Evolutionary conservation across 2,888 invertebrate species (phyloP), one percentile per base, ranked within the genome.

Genomic region (Isotomurus palustris): DNA sequence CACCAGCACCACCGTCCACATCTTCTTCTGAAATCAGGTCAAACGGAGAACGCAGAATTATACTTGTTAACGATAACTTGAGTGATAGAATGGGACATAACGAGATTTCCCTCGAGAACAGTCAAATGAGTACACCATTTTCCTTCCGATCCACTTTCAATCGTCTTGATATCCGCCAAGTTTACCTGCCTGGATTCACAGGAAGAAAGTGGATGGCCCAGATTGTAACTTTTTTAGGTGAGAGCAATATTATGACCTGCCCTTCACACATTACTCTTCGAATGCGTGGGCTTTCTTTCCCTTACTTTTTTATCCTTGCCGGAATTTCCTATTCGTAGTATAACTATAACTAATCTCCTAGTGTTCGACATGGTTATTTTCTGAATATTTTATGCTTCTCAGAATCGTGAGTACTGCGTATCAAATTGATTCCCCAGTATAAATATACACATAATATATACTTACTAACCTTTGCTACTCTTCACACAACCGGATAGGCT

Each of bases 101-200:
- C 19, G 36, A 22, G 29, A 32, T 32, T 32, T 22, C 22, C 21
- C 21, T 22, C 24, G 43, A 22, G 21, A 40, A 40, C 38, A 40
- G 22, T 36, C 36, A 50, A 40, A 24, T 38, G 47, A 51, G 40
- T 19, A 44, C 61, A 3, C 59, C 57, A 19, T 56, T 66, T 56
- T 56, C 62, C 32, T 61, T 68, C 44, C 65, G 64, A 10, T 68
- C 70, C 3, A 61, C 60, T n/a, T 70, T 68, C 61, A 70, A 70
- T 59, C 64, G 68, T 49, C 51, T 70, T 28, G 67, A 66, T 24
- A 53, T 70, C 36, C 66, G 59, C 51, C 67, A 70, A 55, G 59
- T 68, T 19, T 70, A 70, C 40, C 40, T 52, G 24, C 38, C 60
- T n/a, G 64, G 61, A n/a, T 58, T 36, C 19, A 40, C 52, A 6